These are phyloP conservation scores for Drosophila mojavensis DNA, from an alignment of 1,140 invertebrate species.

Conservation along the genomic window DNA sequence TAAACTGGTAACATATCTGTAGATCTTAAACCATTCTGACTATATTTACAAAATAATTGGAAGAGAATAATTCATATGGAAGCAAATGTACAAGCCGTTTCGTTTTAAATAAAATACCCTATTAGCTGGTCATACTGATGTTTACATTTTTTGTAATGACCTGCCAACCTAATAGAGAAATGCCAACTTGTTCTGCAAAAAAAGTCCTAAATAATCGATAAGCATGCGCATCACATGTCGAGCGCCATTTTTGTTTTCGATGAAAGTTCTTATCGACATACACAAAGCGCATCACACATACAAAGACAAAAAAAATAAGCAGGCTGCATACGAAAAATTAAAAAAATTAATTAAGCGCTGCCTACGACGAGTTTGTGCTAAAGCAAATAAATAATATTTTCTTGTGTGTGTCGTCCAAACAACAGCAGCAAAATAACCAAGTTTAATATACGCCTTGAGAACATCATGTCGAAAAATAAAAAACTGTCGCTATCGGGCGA, in stretches of 20 bases:
- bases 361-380: slow-evolving; percentile 43
- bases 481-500: slow-evolving; percentile 82
- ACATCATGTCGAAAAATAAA: slow-evolving; percentile 82
- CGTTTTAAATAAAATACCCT: too few species aligned
- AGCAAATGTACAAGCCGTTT: too few species aligned
- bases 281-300: slow-evolving; percentile 67
- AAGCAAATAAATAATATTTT: slow-evolving; percentile 22
- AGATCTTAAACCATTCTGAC: too few species aligned
- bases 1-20: too few species aligned
- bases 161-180: neutral
- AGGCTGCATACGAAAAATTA: slow-evolving; percentile 53
- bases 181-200: slow-evolving; percentile 24
- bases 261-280: slow-evolving; percentile 43
- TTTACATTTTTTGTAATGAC: slow-evolving; percentile 4
- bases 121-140: slow-evolving; percentile 28
- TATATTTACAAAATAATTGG: too few species aligned
- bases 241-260: slow-evolving; percentile 54
- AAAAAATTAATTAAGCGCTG: slow-evolving; percentile 42
- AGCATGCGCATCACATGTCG: slow-evolving; percentile 46
- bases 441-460: slow-evolving; percentile 80
- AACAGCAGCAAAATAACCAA: slow-evolving; percentile 75
- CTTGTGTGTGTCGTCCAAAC: slow-evolving; percentile 46
- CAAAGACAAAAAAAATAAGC: slow-evolving; percentile 63
- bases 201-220: slow-evolving; percentile 44
- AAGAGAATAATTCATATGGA: too few species aligned